Percentiles rank a stretch among this genome's conserved stretches.
Evolutionary conservation across 2,113 vertebrate species (phyloP).

Genomic region (Apeltes quadracus): DNA sequence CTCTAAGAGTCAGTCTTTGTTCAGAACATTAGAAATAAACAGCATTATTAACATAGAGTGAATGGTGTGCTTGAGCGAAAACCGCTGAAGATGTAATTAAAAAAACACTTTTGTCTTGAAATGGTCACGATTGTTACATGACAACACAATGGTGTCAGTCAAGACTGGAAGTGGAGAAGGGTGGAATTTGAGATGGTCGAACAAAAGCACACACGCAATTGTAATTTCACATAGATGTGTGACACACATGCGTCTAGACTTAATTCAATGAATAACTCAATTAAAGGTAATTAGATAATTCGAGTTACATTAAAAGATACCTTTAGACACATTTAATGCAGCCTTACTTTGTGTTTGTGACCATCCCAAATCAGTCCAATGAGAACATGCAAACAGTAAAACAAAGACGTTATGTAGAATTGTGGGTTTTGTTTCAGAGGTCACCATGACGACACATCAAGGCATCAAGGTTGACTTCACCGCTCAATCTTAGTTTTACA

Average conservation of each 20-base stretch:
- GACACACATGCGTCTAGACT: constrained; percentile 18
- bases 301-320: background rate
- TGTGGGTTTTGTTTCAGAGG: background rate
- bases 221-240: constrained; percentile 19
- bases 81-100: constrained; percentile 31
- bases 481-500: background rate
- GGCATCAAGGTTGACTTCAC: background rate
- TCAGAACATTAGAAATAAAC: background rate
- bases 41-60: background rate
- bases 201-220: constrained; percentile 21
- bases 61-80: constrained; percentile 40
- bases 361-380: background rate
- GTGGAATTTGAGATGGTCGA: constrained; percentile 1
- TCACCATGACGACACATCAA: background rate
- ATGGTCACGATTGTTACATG: constrained; percentile 8
- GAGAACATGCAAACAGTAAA: background rate
- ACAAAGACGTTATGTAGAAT: background rate
- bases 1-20: constrained; percentile 3
- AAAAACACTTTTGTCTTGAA: background rate
- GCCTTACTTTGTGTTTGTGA: background rate
- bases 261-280: constrained; percentile 14
- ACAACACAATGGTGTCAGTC: constrained; percentile 15
- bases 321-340: constrained; percentile 3
- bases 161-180: constrained; percentile 2
- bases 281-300: constrained; percentile 17